Evolutionary conservation across 2,797 vertebrate species (phyloP), one percentile per base, ranked within the genome.

Genomic region (Yasuhikotakia modesta): DNA sequence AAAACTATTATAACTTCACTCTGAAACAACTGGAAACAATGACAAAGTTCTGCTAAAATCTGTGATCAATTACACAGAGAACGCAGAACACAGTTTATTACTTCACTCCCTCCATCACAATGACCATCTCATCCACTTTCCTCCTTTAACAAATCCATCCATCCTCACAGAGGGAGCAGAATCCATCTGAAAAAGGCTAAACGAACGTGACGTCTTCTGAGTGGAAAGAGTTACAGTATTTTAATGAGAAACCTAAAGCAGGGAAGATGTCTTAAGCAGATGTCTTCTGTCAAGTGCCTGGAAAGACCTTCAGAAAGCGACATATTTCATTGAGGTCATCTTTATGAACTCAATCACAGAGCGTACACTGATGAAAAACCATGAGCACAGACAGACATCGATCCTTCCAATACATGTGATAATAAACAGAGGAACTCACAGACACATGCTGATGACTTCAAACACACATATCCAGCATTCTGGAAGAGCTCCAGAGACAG

Each of bases 41-140:
- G 70, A 67, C 12, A 17, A 3, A 66, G 10, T 24, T 52, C 32
- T 14, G 30, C 70, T 30, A 17, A 65, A 79, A 79, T 64, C 77
- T 78, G 67, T 8, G 35, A 65, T 60, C 67, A 72, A 76, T 81
- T 79, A 79, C 3, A 30, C 22, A 2, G 30, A 32, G 45, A 8
- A 57, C n/a, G 21, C 50, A 78, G 22, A 39, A 39, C 35, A 80
- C 50, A 81, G 80, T n/a, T n/a, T n/a, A n/a, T n/a, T n/a, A 71
- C 13, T 19, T 14, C 6, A 21, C 69, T 45, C 64, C 43, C 43
- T 22, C 45, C 1, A 50, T 35, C 16, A 13, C 30, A 57, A 27
- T 12, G n/a, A n/a, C n/a, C n/a, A n/a, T n/a, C n/a, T n/a, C n/a
- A n/a, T n/a, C n/a, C n/a, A n/a, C n/a, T n/a, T n/a, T n/a, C n/a